A percentile compares a stretch with the other conserved stretches of the same genome.
These are phyloP conservation scores for Martes martes DNA, from an alignment of 2,113 vertebrate species.

Conservation along the genomic window DNA sequence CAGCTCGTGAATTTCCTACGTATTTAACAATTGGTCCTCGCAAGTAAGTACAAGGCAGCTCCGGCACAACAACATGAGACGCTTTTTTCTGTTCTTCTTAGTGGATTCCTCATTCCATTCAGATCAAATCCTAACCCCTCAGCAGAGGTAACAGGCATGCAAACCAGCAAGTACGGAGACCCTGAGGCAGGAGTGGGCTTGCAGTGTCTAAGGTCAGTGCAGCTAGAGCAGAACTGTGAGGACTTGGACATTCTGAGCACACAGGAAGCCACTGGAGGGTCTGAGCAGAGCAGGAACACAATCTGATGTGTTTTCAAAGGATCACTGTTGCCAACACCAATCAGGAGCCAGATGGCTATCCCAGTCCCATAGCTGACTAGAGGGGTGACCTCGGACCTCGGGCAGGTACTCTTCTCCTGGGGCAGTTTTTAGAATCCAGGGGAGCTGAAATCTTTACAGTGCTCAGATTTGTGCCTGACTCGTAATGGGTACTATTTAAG, in stretches of 20 bases:
- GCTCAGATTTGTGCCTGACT: not conserved
- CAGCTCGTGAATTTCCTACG: not conserved
- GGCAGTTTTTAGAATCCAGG: not conserved
- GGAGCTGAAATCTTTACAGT: not conserved
- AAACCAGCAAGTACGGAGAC: not conserved
- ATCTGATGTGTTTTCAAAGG: not conserved
- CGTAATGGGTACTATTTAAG: not conserved
- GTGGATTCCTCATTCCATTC: not conserved
- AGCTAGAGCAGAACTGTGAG: not conserved
- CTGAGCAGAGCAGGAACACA: not conserved
- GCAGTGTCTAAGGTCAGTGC: not conserved
- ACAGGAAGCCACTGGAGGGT: not conserved
- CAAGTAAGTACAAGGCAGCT: not conserved
- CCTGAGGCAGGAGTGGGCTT: not conserved
- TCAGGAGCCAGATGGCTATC: not conserved
- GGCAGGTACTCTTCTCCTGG: not conserved
- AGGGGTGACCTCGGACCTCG: not conserved
- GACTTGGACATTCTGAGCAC: not conserved
- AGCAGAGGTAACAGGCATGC: not conserved
- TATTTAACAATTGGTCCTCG: not conserved
- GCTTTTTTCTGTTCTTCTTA: not conserved
- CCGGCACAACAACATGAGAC: not conserved
- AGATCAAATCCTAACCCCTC: not conserved
- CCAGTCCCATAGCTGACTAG: not conserved
- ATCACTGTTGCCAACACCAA: not conserved